Evolutionary conservation across 2,888 invertebrate genomes (phyloP).

Genomic region (Panorpa germanica): DNA sequence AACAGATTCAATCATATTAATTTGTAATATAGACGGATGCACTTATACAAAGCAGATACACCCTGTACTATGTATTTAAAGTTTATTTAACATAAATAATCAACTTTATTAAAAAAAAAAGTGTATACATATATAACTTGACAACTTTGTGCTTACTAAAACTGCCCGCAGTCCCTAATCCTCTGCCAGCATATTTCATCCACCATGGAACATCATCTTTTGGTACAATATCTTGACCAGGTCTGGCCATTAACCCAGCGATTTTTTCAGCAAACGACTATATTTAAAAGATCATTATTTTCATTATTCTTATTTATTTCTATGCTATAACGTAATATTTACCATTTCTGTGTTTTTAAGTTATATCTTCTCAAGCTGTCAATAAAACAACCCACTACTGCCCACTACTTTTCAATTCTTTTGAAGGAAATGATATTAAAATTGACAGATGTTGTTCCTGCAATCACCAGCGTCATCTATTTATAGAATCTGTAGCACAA

Average conservation of each 20-base stretch:
- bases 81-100: too few relatives aligned
- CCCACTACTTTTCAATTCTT: too few relatives aligned
- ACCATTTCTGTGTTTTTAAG: too few relatives aligned
- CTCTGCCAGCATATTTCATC: conserved; percentile 71
- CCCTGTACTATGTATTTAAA: neutral
- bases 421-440: too few relatives aligned
- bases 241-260: conserved; percentile 58
- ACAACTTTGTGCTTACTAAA: conserved; percentile 42
- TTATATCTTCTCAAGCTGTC: too few relatives aligned
- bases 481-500: too few relatives aligned
- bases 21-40: neutral
- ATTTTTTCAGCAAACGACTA: conserved; percentile 68
- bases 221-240: conserved; percentile 55
- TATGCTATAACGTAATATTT: neutral
- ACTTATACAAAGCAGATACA: neutral
- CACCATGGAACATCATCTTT: conserved; percentile 79
- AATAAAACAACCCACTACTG: too few relatives aligned
- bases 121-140: too few relatives aligned
- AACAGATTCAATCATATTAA: conserved; percentile 3
- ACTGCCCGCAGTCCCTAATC: conserved; percentile 68
- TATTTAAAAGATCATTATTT: conserved; percentile 14
- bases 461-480: too few relatives aligned
- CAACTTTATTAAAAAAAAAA: too few relatives aligned
- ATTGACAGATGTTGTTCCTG: too few relatives aligned
- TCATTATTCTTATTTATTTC: neutral